Evolutionary conservation across 1,140 invertebrate genomes (phyloP).

Genomic region (Battus philenor): DNA sequence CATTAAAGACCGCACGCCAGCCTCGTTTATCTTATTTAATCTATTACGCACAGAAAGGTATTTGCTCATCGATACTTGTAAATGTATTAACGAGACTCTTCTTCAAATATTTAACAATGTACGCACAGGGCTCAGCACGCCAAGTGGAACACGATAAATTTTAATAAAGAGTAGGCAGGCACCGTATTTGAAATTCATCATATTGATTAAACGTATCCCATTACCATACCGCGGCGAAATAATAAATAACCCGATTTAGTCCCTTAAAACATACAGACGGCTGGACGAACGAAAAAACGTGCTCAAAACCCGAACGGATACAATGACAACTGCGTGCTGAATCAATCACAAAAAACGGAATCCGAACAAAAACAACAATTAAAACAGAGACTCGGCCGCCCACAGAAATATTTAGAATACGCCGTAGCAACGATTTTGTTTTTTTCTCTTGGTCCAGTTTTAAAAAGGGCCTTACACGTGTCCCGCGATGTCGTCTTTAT

Average conservation of each 20-base stretch:
- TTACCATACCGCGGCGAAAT: conserved; percentile 42
- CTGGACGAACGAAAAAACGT: conserved; percentile 55
- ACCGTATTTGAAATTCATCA: conserved; percentile 49
- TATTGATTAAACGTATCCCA: conserved; percentile 49
- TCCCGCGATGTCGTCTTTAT: conserved; percentile 64
- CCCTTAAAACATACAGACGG: conserved; percentile 70
- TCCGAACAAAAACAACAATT: conserved; percentile 73
- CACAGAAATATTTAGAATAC: conserved; percentile 71
- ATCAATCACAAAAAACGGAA: conserved; percentile 74
- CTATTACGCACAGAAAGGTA: neutral
- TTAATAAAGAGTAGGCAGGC: conserved; percentile 20
- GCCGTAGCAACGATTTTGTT: conserved; percentile 38
- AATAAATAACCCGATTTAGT: conserved; percentile 40
- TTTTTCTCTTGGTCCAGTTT: conserved; percentile 36
- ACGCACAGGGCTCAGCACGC: neutral
- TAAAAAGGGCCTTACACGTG: conserved; percentile 50
- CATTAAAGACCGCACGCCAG: conserved; percentile 30
- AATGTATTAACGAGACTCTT: neutral
- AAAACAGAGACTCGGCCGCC: conserved; percentile 47
- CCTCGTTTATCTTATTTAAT: conserved; percentile 17
- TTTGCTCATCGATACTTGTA: neutral
- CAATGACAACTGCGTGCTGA: conserved; percentile 72
- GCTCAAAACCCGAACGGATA: conserved; percentile 60
- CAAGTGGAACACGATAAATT: conserved; percentile 12
- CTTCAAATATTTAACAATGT: conserved; percentile 6